Conservation (phyloP, 2,888 invertebrate species). For the Drosophila mercatorum region DNA sequence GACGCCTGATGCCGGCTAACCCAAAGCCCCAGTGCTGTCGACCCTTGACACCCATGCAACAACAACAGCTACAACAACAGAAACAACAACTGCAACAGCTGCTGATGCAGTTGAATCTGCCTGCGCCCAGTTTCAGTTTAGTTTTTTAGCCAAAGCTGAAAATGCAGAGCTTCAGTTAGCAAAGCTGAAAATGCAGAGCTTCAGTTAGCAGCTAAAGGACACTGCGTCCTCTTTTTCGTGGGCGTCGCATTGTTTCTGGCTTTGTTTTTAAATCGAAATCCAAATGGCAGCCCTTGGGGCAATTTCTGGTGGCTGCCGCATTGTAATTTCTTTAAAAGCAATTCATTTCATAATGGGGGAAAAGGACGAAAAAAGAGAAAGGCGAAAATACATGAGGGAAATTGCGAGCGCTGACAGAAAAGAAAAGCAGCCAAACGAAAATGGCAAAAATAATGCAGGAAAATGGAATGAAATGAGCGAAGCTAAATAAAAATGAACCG, state of each 20-base stretch:
- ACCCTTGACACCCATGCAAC: conserved; percentile 55
- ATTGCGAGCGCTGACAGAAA: conserved; percentile 35
- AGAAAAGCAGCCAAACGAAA: conserved; percentile 60
- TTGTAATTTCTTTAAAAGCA: conserved; percentile 82
- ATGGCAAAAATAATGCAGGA: conserved; percentile 70
- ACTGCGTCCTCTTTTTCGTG: conserved; percentile 11
- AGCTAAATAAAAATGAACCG: conserved; percentile 66
- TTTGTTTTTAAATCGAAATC: conserved; percentile 38
- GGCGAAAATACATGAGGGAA: conserved; percentile 43
- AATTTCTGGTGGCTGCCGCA: conserved; percentile 59
- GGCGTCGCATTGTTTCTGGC: conserved; percentile 10
- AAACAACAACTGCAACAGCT: conserved; percentile 22
- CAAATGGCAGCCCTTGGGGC: conserved; percentile 48
- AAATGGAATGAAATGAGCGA: conserved; percentile 61
- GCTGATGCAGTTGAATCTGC: conserved; percentile 40
- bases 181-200: not conserved
- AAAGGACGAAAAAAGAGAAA: conserved; percentile 19
- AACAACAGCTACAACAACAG: conserved; percentile 15
- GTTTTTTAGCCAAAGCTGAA: not conserved
- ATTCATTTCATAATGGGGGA: conserved; percentile 80
- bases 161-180: not conserved
- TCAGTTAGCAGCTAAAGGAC: conserved; percentile 7
- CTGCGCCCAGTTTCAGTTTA: conserved; percentile 6
- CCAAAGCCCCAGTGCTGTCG: conserved; percentile 60
- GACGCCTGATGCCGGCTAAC: conserved; percentile 44